Evolutionary conservation across 2,888 invertebrate genomes (phyloP).

Genomic region (Morpho helenor): DNA sequence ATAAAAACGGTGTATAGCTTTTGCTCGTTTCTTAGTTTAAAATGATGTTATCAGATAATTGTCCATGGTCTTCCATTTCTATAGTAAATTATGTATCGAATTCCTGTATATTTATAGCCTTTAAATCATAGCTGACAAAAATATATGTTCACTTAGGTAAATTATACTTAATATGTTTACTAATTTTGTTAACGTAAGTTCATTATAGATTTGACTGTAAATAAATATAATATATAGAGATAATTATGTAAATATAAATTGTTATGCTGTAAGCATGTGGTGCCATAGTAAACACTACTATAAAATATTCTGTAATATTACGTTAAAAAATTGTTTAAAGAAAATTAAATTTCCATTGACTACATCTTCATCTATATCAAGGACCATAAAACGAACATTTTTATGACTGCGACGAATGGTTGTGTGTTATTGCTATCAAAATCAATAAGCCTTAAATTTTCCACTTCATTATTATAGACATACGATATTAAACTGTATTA

Average conservation of each 20-base stretch:
- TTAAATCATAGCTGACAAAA: slow-evolving; percentile 6
- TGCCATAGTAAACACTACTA: slow-evolving; percentile 72
- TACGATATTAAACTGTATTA: slow-evolving; percentile 46
- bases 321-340: slow-evolving; percentile 14
- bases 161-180: slow-evolving; percentile 11
- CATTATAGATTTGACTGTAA: slow-evolving; percentile 13
- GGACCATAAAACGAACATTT: slow-evolving; percentile 2
- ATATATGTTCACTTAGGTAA: slow-evolving; percentile 10
- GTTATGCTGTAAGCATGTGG: slow-evolving; percentile 73
- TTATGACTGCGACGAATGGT: slow-evolving; percentile 9
- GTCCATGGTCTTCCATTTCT: slow-evolving; percentile 37
- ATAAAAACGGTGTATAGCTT: slow-evolving; percentile 26
- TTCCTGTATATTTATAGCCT: slow-evolving; percentile 2
- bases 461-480: slow-evolving; percentile 18
- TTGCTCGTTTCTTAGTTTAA: slow-evolving; percentile 21
- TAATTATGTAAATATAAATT: slow-evolving; percentile 47
- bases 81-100: slow-evolving; percentile 14
- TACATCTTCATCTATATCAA: slow-evolving; percentile 3
- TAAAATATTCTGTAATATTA: slow-evolving; percentile 44
- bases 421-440: slow-evolving; percentile 26
- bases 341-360: slow-evolving; percentile 17
- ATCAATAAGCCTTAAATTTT: slow-evolving; percentile 20
- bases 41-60: slow-evolving; percentile 20
- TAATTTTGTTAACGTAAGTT: slow-evolving; percentile 9
- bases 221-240: slow-evolving; percentile 8